A percentile compares a stretch with the other conserved stretches of the same genome.
Conservation (phyloP, 2,888 invertebrate species). For the Aethes cnicana region DNA sequence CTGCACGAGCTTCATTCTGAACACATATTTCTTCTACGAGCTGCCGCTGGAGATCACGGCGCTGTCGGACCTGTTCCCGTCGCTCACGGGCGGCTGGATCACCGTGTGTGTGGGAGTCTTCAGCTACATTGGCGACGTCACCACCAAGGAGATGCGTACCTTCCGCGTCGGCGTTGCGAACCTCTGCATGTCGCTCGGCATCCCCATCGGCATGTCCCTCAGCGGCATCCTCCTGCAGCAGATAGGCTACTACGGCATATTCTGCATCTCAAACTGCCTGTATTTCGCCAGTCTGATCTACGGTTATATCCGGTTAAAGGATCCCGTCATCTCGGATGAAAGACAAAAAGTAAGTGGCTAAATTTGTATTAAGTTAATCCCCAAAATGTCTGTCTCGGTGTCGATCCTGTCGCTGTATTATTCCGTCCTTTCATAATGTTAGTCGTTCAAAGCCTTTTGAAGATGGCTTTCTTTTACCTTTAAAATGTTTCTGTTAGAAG, state of each 20-base stretch:
- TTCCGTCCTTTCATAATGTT: conserved; percentile 14
- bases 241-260: conserved; percentile 78
- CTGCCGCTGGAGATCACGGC: conserved; percentile 81
- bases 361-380: conserved; percentile 6
- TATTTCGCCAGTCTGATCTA: conserved; percentile 79
- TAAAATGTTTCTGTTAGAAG: conserved; percentile 6
- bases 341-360: conserved; percentile 67
- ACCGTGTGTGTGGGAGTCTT: conserved; percentile 84
- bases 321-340: conserved; percentile 64
- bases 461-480: conserved; percentile 17
- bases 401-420: neutral
- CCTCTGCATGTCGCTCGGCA: conserved; percentile 83
- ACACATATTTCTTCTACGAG: conserved; percentile 83
- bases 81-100: conserved; percentile 82
- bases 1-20: conserved; percentile 76
- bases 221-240: conserved; percentile 79
- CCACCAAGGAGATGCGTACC: conserved; percentile 83
- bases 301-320: conserved; percentile 72
- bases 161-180: conserved; percentile 84
- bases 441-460: conserved; percentile 15
- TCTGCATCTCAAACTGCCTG: conserved; percentile 73
- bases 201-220: conserved; percentile 81
- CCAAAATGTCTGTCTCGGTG: conserved; percentile 4
- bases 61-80: conserved; percentile 80
- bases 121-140: conserved; percentile 84